These are phyloP conservation scores for Emydura subglobosa DNA, from an alignment of 2,113 vertebrate species.

Conservation along the genomic window DNA sequence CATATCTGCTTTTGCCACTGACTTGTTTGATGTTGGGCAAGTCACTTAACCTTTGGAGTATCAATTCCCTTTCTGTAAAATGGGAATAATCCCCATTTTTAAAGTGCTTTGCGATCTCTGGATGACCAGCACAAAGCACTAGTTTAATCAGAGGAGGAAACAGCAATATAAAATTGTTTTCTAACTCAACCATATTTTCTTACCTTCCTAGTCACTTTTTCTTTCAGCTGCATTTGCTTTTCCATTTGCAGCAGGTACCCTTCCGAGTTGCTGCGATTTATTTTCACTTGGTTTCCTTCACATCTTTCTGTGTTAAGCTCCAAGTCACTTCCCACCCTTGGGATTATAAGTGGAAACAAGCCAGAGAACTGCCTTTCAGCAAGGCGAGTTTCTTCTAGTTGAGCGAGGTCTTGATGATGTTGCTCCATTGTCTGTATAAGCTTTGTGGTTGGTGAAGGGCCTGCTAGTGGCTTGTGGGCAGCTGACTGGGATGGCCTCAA, in stretches of 20 bases:
- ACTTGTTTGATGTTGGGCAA: background rate
- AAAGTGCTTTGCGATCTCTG: background rate
- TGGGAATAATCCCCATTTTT: background rate
- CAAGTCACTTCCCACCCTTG: constrained; percentile 36
- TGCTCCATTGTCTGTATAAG: background rate
- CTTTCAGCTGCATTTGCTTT: constrained; percentile 75
- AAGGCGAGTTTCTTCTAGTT: constrained; percentile 42
- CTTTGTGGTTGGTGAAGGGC: constrained; percentile 16
- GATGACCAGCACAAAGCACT: background rate
- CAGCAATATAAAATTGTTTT: background rate
- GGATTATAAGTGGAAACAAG: constrained; percentile 78
- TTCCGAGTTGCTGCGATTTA: constrained; percentile 76
- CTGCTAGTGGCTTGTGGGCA: background rate
- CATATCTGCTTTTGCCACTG: background rate
- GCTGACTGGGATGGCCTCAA: constrained; percentile 41
- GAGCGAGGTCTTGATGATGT: constrained; percentile 14
- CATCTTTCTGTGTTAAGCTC: constrained; percentile 16
- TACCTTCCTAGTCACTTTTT: constrained; percentile 82
- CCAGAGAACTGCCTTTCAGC: background rate
- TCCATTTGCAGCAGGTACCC: constrained; percentile 79
- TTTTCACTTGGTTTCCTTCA: background rate
- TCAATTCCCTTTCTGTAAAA: background rate
- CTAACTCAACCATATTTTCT: background rate
- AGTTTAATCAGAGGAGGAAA: background rate
- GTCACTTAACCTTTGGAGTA: background rate